phyloP scores from a whole-genome alignment of 2,797 vertebrate genomes.

The Epinephelus awoara region DNA sequence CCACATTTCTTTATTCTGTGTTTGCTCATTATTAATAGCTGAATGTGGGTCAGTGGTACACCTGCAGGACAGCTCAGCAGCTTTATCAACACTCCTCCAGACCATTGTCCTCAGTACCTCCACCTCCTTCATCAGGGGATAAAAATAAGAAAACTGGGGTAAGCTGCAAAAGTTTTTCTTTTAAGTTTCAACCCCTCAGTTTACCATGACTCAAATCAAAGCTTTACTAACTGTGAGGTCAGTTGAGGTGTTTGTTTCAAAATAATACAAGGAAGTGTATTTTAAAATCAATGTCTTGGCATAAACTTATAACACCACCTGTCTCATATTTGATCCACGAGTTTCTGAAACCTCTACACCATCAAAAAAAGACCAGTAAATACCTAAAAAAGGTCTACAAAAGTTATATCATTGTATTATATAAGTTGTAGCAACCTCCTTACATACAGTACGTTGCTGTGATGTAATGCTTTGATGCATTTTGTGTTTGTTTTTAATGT shows the following conservation, averaged over 20 bases:
- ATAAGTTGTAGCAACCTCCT: no score
- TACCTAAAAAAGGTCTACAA: not conserved
- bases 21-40: constrained; percentile 49
- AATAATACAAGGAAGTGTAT: no score
- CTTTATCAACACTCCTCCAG: constrained; percentile 42
- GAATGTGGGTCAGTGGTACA: constrained; percentile 29
- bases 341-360: not conserved
- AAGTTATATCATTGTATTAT: not conserved
- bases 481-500: not conserved
- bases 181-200: not conserved
- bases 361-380: not conserved
- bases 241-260: no score
- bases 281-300: no score
- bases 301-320: no score
- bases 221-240: not conserved
- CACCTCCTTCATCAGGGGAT: constrained; percentile 58
- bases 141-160: constrained; percentile 78
- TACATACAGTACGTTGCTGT: no score
- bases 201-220: no score
- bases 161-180: constrained; percentile 17
- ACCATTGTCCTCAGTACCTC: constrained; percentile 69
- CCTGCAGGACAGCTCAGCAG: constrained; percentile 52
- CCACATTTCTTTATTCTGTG: accelerated
- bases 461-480: not conserved
- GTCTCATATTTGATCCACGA: no score